These are phyloP conservation scores for Clitarchus hookeri DNA, from an alignment of 2,888 invertebrate genomes.

Conservation along the genomic window DNA sequence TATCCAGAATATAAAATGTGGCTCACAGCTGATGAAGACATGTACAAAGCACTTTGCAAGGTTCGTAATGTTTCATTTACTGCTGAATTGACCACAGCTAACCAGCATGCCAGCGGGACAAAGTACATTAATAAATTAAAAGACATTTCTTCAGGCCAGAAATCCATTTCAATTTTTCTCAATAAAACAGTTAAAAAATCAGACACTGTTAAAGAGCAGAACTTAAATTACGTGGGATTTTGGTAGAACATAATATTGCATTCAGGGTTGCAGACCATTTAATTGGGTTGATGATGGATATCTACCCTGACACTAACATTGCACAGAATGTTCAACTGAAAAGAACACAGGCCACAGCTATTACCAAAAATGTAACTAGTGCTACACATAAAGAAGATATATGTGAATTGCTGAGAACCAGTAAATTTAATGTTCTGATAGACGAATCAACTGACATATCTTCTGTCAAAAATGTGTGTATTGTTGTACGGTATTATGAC, in stretches of 20 bases:
- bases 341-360: constrained; percentile 5
- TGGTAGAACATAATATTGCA: constrained; percentile 18
- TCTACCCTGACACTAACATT: background rate
- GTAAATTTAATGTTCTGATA: background rate
- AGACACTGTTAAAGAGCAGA: background rate
- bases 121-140: background rate
- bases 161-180: background rate
- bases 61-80: background rate
- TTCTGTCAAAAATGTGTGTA: background rate
- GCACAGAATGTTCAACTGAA: background rate
- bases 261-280: constrained; percentile 18
- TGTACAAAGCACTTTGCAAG: background rate
- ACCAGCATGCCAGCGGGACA: background rate
- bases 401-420: background rate
- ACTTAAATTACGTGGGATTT: background rate
- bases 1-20: too few species aligned
- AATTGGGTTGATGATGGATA: background rate
- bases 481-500: background rate
- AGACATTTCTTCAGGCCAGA: background rate
- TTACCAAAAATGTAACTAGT: background rate
- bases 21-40: too few species aligned
- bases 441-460: constrained; percentile 5
- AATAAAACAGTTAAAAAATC: background rate
- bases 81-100: constrained; percentile 10
- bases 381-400: background rate